Evolutionary conservation across 2,113 vertebrate genomes (phyloP).

Genomic region (Austrofundulus limnaeus): DNA sequence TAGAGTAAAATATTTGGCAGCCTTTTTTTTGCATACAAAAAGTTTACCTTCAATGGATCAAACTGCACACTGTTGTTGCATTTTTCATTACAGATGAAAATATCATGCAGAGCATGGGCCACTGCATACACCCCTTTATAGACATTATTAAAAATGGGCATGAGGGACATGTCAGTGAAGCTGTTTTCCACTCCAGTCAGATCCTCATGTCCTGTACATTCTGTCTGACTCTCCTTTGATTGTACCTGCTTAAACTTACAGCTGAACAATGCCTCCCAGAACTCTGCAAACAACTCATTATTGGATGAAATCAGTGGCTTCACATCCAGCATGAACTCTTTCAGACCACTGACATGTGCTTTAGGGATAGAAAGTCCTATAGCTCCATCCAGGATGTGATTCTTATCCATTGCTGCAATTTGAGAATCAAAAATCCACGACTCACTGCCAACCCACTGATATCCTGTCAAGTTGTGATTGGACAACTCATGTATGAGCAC

Average conservation of each 20-base stretch:
- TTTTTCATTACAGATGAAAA: conserved; percentile 58
- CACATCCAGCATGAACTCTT: conserved; percentile 71
- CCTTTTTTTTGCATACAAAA: too few relatives aligned
- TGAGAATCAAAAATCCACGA: conserved; percentile 73
- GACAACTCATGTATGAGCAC: conserved; percentile 61
- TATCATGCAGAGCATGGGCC: conserved; percentile 68
- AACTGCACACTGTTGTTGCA: conserved; percentile 48
- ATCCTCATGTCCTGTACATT: conserved; percentile 70
- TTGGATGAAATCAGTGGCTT: conserved; percentile 54
- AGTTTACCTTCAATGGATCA: conserved; percentile 60
- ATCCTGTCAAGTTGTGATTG: conserved; percentile 71
- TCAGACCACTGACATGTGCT: conserved; percentile 63
- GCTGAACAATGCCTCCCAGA: conserved; percentile 72
- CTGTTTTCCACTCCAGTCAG: conserved; percentile 62
- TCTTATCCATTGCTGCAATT: conserved; percentile 51
- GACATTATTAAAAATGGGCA: conserved; percentile 75
- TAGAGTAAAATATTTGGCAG: background rate
- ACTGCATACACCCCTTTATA: conserved; percentile 80
- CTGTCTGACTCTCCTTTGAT: background rate
- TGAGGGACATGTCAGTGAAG: conserved; percentile 77
- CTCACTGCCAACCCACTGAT: conserved; percentile 79
- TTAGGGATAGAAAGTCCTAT: conserved; percentile 75
- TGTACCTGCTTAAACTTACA: conserved; percentile 52
- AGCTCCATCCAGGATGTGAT: conserved; percentile 70
- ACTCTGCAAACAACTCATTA: conserved; percentile 61